Base-by-base conservation (phyloP, 2,113 vertebrate species). In the Vicugna pacos region DNA sequence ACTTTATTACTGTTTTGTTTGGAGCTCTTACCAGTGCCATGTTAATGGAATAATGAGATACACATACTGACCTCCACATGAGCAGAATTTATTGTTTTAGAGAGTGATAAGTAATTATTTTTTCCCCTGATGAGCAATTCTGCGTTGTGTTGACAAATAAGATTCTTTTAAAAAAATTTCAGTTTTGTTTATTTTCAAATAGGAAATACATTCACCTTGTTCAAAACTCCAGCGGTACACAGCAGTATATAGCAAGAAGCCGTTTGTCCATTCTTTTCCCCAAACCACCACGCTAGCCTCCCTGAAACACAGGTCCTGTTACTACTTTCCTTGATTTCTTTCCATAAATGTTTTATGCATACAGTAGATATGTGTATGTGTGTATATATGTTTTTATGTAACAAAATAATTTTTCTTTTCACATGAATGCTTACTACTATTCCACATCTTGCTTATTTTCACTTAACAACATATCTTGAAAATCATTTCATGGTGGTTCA, bases 261-360 rank as follows among this genome's bases (percentile, higher is more conserved):
- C 20, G 75, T 95, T 86, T 50, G n/a, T 32, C 77, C 14, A 50
- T 17, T 94, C 22, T 82, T 5, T 54, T 60, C 6, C 52, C 11
- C 48, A 76, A 28, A 22, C 2, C 14, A 30, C 6, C 2, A 0
- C 52, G 12, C 26, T 79, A 69, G 13, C 52, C 38, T 89, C 50
- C 30, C 70, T 70, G 35, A 92, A 86, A 60, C 15, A 15, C 19
- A 90, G 6, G 13, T 90, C 9, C 52, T 58, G 58, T 65, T 50
- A 35, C 42, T 75, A 52, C 42, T 60, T 73, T 92, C 22, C 65
- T 94, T 70, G 42, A 42, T 87, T 96, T 97, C n/a, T 26, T 77
- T 77, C 38, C 30, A 50, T 91, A 77, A 70, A 79, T 83, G 48
- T 70, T 72, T 52, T 76, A 83, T 90, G 22, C 46, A 35, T 81